These are phyloP conservation scores for Oxyruncus cristatus DNA, from an alignment of 2,113 vertebrate genomes.

Conservation along the genomic window DNA sequence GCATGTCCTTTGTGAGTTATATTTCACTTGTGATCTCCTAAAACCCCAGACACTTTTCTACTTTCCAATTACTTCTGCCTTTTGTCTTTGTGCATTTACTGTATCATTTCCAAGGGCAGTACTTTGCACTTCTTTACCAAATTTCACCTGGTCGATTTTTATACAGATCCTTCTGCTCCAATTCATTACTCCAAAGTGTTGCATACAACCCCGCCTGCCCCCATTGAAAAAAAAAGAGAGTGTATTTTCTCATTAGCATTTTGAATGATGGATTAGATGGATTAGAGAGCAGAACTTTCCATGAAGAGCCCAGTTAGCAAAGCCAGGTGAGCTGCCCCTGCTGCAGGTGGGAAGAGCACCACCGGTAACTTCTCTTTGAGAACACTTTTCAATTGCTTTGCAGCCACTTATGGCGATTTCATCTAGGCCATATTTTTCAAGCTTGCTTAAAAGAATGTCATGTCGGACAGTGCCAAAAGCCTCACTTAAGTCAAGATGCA, in stretches of 20 bases:
- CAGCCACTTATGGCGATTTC: background rate
- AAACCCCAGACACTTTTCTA: background rate
- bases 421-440: slow-evolving; percentile 58
- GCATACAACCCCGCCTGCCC: fast-evolving
- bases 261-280: background rate
- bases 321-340: background rate
- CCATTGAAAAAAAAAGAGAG: fast-evolving
- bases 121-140: background rate
- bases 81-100: background rate
- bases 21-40: background rate
- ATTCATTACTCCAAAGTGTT: background rate
- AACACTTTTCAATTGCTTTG: background rate
- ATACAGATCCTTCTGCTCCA: background rate
- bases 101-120: background rate
- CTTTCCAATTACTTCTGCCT: background rate
- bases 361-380: background rate
- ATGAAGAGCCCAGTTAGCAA: fast-evolving
- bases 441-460: slow-evolving; percentile 56
- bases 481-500: slow-evolving; percentile 54
- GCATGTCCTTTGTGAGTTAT: slow-evolving; percentile 40
- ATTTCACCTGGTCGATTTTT: background rate
- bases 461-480: slow-evolving; percentile 56
- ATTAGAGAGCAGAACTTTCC: background rate
- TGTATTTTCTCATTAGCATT: background rate
- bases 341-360: background rate